Evolutionary conservation across 1,140 invertebrate species (phyloP), one percentile per base, ranked within the genome.

Genomic region (Diorhabda carinulata): DNA sequence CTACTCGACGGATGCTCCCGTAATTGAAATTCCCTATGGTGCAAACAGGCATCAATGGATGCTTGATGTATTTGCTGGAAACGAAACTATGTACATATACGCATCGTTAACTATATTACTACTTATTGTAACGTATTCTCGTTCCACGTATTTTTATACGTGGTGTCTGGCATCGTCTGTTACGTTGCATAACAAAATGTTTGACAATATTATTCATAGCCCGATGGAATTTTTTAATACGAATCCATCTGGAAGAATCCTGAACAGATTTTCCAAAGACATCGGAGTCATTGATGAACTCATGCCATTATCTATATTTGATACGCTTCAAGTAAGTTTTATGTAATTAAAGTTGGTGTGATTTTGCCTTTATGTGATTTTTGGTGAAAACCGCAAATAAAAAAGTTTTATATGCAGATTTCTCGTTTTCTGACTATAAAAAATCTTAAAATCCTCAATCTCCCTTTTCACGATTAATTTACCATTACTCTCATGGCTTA

Each of bases 211-310:
- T 2, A 87, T 94, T 43, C 84, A 90, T 4, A 90, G 92, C 0
- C 91, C 90, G 0, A 95, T 96, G 86, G 84, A 87, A 6, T 97
- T 97, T 82, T 97, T 97, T 80, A 93, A 95, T 73, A 89, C 88
- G 4, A 96, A 96, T 80, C 90, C 92, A 3, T 84, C 84, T 70
- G 91, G 91, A 5, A 83, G 92, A 4, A 92, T 91, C n/a, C 77
- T 92, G 3, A 92, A 92, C 76, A 80, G 90, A 56, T 92, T 92
- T 72, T 87, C 90, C 2, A 91, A 91, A 79, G 90, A 92, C 71
- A 86, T 91, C 76, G 90, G 91, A 0, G 86, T 88, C 2, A 87
- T 96, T 71, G 95, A 97, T 78, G 95, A 97, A 79, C 78, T 89
- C 2, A 79, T 97, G 7, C 94, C 95, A 63, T 82, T 84, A 57